These are phyloP conservation scores for Chlamydotis undulata DNA, from an alignment of 2,113 vertebrate genomes.

Conservation along the genomic window DNA sequence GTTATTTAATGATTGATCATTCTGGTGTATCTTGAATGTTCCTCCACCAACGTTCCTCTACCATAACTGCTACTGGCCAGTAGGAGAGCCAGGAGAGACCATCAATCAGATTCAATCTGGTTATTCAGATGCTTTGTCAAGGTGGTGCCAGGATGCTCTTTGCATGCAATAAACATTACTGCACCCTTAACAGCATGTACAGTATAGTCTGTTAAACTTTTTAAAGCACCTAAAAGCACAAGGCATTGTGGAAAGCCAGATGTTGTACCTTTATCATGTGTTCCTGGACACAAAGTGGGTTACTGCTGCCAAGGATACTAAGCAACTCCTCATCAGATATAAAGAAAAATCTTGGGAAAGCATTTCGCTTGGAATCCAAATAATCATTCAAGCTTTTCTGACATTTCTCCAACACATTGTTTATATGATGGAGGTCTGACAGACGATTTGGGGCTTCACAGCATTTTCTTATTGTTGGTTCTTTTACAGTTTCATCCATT, in stretches of 20 bases:
- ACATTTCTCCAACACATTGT: slow-evolving; percentile 87
- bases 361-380: slow-evolving; percentile 91
- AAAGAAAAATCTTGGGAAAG: slow-evolving; percentile 96
- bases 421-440: slow-evolving; percentile 82
- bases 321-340: slow-evolving; percentile 97
- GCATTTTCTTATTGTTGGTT: slow-evolving; percentile 84
- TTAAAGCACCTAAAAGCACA: background rate
- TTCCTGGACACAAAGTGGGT: slow-evolving; percentile 91
- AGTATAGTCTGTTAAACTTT: background rate
- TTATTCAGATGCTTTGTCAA: background rate
- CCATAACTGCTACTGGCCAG: background rate
- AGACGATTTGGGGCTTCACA: slow-evolving; percentile 87
- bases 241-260: background rate
- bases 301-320: slow-evolving; percentile 92
- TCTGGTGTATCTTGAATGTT: background rate
- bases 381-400: slow-evolving; percentile 97
- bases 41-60: background rate
- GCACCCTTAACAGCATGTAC: background rate
- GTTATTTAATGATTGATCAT: background rate
- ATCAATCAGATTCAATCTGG: background rate
- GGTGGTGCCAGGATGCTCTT: background rate
- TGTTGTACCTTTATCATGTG: slow-evolving; percentile 92
- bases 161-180: background rate
- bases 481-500: slow-evolving; percentile 85
- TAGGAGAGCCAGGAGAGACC: background rate